Evolutionary conservation across 1,140 invertebrate genomes (phyloP).

Genomic region (Lepidotrigona ventralis): DNA sequence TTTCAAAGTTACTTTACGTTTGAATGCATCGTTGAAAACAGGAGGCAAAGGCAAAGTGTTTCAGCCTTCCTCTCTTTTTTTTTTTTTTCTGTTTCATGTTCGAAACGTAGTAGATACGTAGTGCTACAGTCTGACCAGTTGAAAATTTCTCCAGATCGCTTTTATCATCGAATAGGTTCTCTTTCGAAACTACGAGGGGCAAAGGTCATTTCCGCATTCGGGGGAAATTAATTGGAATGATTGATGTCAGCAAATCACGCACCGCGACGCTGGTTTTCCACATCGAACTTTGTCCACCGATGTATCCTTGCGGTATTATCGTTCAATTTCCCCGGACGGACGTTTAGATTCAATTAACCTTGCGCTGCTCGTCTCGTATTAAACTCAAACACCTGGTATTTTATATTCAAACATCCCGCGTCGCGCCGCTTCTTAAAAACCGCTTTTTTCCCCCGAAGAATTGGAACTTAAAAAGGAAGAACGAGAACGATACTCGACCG

Average conservation of each 20-base stretch:
- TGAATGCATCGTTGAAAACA: not conserved
- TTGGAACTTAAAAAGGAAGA: too few species aligned
- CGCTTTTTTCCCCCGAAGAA: not conserved
- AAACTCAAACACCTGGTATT: constrained; percentile 26
- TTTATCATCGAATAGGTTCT: not conserved
- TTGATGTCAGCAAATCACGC: not conserved
- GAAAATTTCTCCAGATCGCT: not conserved
- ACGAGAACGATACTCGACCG: too few species aligned
- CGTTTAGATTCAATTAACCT: constrained; percentile 39
- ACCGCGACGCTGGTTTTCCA: not conserved
- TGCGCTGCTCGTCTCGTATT: constrained; percentile 5
- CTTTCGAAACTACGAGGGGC: not conserved
- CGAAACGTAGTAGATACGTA: not conserved
- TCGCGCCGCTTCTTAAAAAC: not conserved
- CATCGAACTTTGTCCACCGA: not conserved
- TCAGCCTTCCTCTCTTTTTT: not conserved
- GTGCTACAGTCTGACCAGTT: not conserved
- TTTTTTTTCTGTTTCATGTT: not conserved
- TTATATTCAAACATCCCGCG: constrained; percentile 7
- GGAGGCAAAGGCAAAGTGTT: not conserved
- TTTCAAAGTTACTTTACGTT: not conserved
- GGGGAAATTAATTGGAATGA: not conserved
- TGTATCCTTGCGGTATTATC: constrained; percentile 1
- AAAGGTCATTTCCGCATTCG: not conserved
- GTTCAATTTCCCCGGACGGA: constrained; percentile 21